phyloP scores from a whole-genome alignment of 2,888 invertebrate genomes.

The Ferdinandea cuprea region DNA sequence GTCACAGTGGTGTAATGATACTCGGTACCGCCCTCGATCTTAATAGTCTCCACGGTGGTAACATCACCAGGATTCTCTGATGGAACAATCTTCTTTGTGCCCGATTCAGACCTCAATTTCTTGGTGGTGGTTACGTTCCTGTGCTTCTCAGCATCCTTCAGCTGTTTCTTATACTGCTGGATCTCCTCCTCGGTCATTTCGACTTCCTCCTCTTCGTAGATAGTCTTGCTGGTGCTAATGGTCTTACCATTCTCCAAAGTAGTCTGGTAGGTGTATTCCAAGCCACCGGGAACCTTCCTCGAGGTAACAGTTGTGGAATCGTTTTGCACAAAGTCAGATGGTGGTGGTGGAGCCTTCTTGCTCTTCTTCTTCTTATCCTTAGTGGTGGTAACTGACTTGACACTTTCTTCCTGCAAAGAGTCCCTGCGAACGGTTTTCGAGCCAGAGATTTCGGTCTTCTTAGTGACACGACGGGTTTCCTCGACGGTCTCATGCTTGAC shows the following conservation, averaged over 20 bases:
- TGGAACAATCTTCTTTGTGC: slow-evolving; percentile 82
- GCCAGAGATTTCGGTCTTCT: slow-evolving; percentile 80
- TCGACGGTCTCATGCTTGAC: slow-evolving; percentile 79
- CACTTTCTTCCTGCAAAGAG: slow-evolving; percentile 80
- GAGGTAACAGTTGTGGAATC: slow-evolving; percentile 80
- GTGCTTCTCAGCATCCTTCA: slow-evolving; percentile 82
- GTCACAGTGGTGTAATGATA: slow-evolving; percentile 82
- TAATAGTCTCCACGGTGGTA: slow-evolving; percentile 82
- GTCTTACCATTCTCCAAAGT: slow-evolving; percentile 81
- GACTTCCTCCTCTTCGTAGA: slow-evolving; percentile 81
- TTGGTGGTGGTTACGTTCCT: slow-evolving; percentile 82
- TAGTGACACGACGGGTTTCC: slow-evolving; percentile 79
- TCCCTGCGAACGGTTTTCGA: slow-evolving; percentile 81
- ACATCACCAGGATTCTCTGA: slow-evolving; percentile 82
- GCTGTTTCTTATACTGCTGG: slow-evolving; percentile 80
- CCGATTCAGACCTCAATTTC: slow-evolving; percentile 81
- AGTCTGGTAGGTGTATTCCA: slow-evolving; percentile 81
- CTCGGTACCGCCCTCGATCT: slow-evolving; percentile 82
- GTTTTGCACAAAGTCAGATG: slow-evolving; percentile 81
- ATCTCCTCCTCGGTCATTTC: slow-evolving; percentile 82
- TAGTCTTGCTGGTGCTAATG: slow-evolving; percentile 81
- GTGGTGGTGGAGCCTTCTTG: slow-evolving; percentile 81
- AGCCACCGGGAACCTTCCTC: slow-evolving; percentile 80
- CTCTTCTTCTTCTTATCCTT: slow-evolving; percentile 77
- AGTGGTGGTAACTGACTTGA: slow-evolving; percentile 77